Conservation (phyloP, 2,888 invertebrate genomes). For the Malthinus seriepunctatus region DNA sequence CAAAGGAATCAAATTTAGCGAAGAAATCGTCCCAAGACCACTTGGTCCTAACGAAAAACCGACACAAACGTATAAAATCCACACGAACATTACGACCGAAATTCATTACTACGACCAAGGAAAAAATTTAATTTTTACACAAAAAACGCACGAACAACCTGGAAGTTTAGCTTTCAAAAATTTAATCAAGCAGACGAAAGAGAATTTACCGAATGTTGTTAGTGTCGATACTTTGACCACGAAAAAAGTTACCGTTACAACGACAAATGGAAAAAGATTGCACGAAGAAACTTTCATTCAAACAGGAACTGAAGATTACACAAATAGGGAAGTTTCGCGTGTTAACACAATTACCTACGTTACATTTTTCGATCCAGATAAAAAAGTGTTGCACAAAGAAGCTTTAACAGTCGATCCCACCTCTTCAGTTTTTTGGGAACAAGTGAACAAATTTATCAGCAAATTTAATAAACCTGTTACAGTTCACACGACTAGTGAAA, state of each 20-base stretch:
- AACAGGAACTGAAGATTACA: conserved; percentile 7
- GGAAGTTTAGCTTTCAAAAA: conserved; percentile 13
- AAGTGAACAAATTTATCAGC: conserved; percentile 8
- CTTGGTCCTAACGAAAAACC: conserved; percentile 3
- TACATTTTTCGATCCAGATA: conserved; percentile 1
- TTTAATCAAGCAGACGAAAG: conserved; percentile 9
- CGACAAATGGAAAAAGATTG: conserved; percentile 1
- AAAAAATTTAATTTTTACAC: conserved; percentile 11
- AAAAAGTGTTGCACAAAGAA: conserved; percentile 6
- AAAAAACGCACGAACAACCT: conserved; percentile 8
- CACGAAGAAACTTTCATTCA: conserved; percentile 11
- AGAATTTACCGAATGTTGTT: background rate
- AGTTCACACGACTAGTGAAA: background rate
- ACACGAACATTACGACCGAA: conserved; percentile 7
- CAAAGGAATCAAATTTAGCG: conserved; percentile 1
- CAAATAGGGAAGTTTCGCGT: background rate
- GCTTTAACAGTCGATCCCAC: conserved; percentile 6
- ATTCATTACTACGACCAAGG: conserved; percentile 7
- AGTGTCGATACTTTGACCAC: conserved; percentile 9
- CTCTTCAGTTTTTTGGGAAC: conserved; percentile 16
- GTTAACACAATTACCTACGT: conserved; percentile 7
- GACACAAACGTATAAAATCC: background rate
- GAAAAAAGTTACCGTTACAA: conserved; percentile 1
- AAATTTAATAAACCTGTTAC: conserved; percentile 8
- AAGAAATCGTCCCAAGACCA: background rate